Evolutionary conservation across 1,140 invertebrate genomes (phyloP).

Genomic region (Tachypleus tridentatus): DNA sequence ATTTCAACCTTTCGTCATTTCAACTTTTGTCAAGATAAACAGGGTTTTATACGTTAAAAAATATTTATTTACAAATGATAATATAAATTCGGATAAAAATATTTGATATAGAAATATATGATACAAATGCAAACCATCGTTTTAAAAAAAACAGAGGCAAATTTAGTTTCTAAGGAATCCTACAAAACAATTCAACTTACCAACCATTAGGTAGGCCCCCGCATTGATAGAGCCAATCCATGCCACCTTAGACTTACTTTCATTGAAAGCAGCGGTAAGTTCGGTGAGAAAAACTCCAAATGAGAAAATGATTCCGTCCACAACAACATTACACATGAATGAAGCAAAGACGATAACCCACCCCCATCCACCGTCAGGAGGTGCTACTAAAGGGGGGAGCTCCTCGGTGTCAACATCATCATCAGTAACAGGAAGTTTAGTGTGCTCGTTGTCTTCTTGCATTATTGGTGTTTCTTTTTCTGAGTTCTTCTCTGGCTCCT

Average conservation of each 20-base stretch:
- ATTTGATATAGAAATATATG: too few relatives aligned
- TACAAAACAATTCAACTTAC: constrained; percentile 39
- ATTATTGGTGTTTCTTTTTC: too few relatives aligned
- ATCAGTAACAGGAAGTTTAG: too few relatives aligned
- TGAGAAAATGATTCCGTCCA: constrained; percentile 94
- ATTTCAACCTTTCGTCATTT: too few relatives aligned
- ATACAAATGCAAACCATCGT: too few relatives aligned
- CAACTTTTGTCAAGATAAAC: too few relatives aligned
- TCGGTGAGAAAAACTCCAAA: constrained; percentile 58
- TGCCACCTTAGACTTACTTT: constrained; percentile 55
- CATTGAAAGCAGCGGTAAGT: constrained; percentile 44
- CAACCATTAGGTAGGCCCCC: constrained; percentile 83
- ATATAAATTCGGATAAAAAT: too few relatives aligned
- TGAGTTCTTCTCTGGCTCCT: too few relatives aligned
- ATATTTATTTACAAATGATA: too few relatives aligned
- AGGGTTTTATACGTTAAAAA: too few relatives aligned
- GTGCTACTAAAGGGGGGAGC: constrained; percentile 34
- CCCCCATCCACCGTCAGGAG: constrained; percentile 74
- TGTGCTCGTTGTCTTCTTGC: too few relatives aligned
- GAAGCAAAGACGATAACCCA: constrained; percentile 72
- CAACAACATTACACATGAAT: constrained; percentile 86
- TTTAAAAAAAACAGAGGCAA: constrained; percentile 18
- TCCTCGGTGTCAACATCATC: too few relatives aligned
- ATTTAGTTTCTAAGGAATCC: neutral
- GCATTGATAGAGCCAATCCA: constrained; percentile 76